Conservation (phyloP, 2,888 invertebrate genomes). For the Tupiocoris notatus region DNA sequence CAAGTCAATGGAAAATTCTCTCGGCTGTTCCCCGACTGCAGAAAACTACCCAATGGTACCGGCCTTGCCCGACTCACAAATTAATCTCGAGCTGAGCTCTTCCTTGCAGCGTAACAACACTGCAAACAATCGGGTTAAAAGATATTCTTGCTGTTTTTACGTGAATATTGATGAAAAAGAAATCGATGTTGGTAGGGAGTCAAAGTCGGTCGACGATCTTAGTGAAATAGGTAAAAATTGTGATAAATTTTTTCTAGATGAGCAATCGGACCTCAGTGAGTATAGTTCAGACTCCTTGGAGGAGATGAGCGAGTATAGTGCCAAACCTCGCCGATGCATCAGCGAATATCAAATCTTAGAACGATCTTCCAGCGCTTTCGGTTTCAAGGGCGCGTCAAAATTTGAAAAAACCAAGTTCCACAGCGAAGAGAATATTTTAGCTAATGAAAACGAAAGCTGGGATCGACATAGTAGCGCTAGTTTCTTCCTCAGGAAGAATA, state of each 20-base stretch:
- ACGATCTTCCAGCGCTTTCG: slow-evolving; percentile 46
- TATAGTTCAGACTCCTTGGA: slow-evolving; percentile 79
- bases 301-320: slow-evolving; percentile 58
- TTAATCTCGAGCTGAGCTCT: slow-evolving; percentile 25
- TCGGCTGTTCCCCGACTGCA: slow-evolving; percentile 78
- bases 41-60: slow-evolving; percentile 60
- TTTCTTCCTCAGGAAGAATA: slow-evolving; percentile 70
- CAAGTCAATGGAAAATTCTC: slow-evolving; percentile 57
- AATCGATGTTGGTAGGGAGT: slow-evolving; percentile 46
- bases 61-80: slow-evolving; percentile 50
- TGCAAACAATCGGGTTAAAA: slow-evolving; percentile 45
- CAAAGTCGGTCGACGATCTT: slow-evolving; percentile 48
- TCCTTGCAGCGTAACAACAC: neutral
- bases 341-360: slow-evolving; percentile 73
- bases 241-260: slow-evolving; percentile 41
- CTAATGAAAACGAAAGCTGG: slow-evolving; percentile 48
- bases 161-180: slow-evolving; percentile 49
- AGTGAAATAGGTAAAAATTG: slow-evolving; percentile 48
- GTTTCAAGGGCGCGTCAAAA: slow-evolving; percentile 44
- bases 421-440: slow-evolving; percentile 51
- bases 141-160: slow-evolving; percentile 50
- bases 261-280: slow-evolving; percentile 56
- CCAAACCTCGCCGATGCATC: slow-evolving; percentile 63
- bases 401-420: slow-evolving; percentile 50
- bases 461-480: slow-evolving; percentile 67